Base-by-base conservation (phyloP, 2,888 invertebrate genomes). In the Phymatocera aterrima region DNA sequence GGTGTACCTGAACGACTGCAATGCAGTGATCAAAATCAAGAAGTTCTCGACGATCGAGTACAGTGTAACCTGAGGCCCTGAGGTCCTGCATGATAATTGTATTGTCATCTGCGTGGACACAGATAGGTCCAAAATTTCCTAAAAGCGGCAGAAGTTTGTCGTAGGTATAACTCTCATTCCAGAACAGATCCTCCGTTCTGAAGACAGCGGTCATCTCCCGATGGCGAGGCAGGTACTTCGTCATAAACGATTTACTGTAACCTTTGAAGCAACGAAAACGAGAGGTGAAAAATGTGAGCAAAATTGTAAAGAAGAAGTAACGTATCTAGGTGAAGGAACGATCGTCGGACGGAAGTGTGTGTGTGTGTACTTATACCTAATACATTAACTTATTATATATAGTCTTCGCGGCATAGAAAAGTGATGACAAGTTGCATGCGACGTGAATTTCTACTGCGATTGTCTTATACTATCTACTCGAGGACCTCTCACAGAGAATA, bases 61-160 rank as follows among this genome's bases (percentile, higher is more conserved):
- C 80, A n/a, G 43, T 70, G 78, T 85, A 88, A 46, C 85, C 84
- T 3, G 77, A 8, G 0, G 68, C 15, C 10, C 81, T 60, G 15
- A 88, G 81, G 80, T 88, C 88, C 79, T 85, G 86, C 84, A 88
- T 82, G 10, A 87, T 82, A 12, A 87, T 84, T 48, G 83, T 81
- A 4, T 82, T 54, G 0, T 65, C 70, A 77, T 84, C 80, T 0
- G 86, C 85, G n/a, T 81, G 80, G 40, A 86, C 57, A 72, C 83
- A 85, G 24, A 80, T 78, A 0, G 87, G 85, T 3, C 83, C 85
- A 12, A 84, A 79, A 5, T 81, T 68, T 1, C 83, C 83, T 0
- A 86, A 68, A 1, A 79, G 75, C 0, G 87, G 85, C 5, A 85
- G 48, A 2, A 87, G 15, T 1, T 82, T 83, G 3, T 79, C 78